Evolutionary conservation across 2,888 invertebrate genomes (phyloP).

Genomic region (Patella depressa): DNA sequence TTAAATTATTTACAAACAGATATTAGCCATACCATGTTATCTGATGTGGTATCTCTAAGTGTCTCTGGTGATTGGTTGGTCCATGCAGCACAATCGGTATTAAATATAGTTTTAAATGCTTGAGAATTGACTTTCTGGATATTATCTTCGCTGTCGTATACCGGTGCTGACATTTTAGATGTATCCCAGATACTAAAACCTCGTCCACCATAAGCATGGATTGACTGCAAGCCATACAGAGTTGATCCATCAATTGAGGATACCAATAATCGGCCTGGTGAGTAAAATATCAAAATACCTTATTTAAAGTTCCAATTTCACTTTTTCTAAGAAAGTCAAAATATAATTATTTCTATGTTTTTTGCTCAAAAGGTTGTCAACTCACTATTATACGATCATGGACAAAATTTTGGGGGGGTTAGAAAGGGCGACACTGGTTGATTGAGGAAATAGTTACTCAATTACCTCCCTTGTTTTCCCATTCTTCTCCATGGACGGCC

Average conservation of each 20-base stretch:
- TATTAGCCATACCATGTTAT: constrained; percentile 35
- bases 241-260: constrained; percentile 39
- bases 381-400: too few species aligned
- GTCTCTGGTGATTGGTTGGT: constrained; percentile 41
- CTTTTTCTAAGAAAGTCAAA: too few species aligned
- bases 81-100: constrained; percentile 38
- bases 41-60: constrained; percentile 40
- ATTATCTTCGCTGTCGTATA: constrained; percentile 44
- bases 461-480: too few species aligned
- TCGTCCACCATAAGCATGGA: constrained; percentile 45
- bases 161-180: constrained; percentile 26
- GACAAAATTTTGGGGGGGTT: too few species aligned
- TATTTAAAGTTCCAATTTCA: too few species aligned
- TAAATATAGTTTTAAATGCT: constrained; percentile 41
- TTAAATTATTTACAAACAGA: neutral
- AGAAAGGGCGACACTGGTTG: too few species aligned
- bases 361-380: too few species aligned
- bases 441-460: too few species aligned
- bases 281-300: too few species aligned
- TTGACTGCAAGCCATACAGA: constrained; percentile 26
- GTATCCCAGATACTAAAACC: constrained; percentile 52
- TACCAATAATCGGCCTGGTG: constrained; percentile 40
- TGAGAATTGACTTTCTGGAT: constrained; percentile 41
- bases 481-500: too few species aligned
- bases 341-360: too few species aligned